Evolutionary conservation across 1,140 invertebrate species (phyloP).

Genomic region (Bombus pyrosoma): DNA sequence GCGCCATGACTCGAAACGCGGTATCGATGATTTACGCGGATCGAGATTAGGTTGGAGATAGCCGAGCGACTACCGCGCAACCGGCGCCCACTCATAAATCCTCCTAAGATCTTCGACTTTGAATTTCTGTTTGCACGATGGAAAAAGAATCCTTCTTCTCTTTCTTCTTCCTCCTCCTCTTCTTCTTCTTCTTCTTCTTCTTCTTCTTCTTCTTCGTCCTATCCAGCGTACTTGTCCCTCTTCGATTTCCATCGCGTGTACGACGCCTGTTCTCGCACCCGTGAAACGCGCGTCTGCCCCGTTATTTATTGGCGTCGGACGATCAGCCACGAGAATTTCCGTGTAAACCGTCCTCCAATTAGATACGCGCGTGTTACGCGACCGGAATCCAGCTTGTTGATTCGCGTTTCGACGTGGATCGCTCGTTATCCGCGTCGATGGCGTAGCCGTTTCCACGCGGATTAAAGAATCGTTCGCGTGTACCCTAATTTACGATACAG

Average conservation of each 20-base stretch:
- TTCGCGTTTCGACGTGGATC: background rate
- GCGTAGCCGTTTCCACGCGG: slow-evolving; percentile 19
- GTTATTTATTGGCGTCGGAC: slow-evolving; percentile 33
- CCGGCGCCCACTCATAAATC: slow-evolving; percentile 27
- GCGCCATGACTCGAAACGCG: background rate
- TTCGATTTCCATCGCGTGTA: slow-evolving; percentile 28
- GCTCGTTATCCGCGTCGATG: background rate
- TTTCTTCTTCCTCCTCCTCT: too few species aligned
- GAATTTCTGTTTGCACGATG: slow-evolving; percentile 22
- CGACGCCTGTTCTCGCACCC: slow-evolving; percentile 19
- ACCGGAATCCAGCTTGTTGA: slow-evolving; percentile 14
- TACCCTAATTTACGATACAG: slow-evolving; percentile 43
- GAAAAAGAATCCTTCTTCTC: background rate
- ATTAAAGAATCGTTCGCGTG: slow-evolving; percentile 42
- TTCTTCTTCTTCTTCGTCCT: background rate
- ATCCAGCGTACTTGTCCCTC: too few species aligned
- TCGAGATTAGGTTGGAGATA: slow-evolving; percentile 45
- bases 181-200: background rate
- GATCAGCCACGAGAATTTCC: slow-evolving; percentile 18
- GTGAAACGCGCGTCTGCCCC: background rate
- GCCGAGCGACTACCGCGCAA: slow-evolving; percentile 37
- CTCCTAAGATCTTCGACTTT: background rate
- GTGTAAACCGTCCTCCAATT: slow-evolving; percentile 47
- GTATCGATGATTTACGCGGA: slow-evolving; percentile 52
- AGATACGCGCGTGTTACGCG: slow-evolving; percentile 29